Conservation (phyloP, 1,140 invertebrate genomes). For the Mizuhopecten yessoensis region DNA sequence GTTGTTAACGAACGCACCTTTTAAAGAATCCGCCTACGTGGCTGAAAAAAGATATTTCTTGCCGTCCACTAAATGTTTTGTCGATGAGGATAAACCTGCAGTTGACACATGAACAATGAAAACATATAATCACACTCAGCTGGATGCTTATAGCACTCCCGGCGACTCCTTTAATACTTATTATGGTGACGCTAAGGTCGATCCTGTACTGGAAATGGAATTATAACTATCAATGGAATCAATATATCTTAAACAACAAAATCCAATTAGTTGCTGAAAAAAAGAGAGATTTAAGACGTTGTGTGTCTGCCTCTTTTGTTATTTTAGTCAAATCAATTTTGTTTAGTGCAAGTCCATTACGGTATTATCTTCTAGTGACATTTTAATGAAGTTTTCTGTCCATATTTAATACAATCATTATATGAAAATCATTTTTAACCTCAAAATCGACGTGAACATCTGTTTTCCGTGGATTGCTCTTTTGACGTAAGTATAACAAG, state of each 20-base stretch:
- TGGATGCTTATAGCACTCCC: not conserved
- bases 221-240: not conserved
- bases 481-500: too few relatives aligned
- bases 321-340: not conserved
- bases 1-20: not conserved
- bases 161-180: not conserved
- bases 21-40: not conserved
- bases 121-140: not conserved
- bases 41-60: not conserved
- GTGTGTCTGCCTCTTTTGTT: too few relatives aligned
- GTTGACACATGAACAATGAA: not conserved
- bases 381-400: not conserved
- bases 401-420: too few relatives aligned
- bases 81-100: not conserved
- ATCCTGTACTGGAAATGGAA: not conserved
- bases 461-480: too few relatives aligned
- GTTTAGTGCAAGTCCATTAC: constrained; percentile 8
- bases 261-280: not conserved
- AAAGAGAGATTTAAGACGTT: not conserved
- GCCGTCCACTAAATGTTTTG: not conserved
- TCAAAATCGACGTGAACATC: too few relatives aligned
- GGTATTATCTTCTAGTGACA: not conserved
- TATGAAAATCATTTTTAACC: too few relatives aligned
- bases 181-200: not conserved
- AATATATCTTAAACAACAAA: constrained; percentile 3